Percentiles rank a stretch among this genome's conserved stretches.
Conservation (phyloP, 2,888 invertebrate species). For the Gari tellinella region DNA sequence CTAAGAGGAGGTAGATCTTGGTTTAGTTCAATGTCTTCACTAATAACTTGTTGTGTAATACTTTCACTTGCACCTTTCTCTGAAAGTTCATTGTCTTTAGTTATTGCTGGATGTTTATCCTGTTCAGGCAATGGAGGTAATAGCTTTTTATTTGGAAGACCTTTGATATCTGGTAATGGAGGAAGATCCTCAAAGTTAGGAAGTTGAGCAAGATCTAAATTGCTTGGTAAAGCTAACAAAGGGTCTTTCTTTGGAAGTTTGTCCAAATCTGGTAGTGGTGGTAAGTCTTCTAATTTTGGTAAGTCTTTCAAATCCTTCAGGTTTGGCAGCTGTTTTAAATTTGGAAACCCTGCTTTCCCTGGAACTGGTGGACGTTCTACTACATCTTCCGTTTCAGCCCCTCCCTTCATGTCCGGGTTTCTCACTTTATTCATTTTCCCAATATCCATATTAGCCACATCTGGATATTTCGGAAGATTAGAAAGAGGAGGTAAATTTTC, state of each 20-base stretch:
- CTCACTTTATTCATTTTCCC: background rate
- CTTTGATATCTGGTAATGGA: slow-evolving; percentile 20
- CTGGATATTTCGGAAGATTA: slow-evolving; percentile 2
- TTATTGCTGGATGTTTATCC: background rate
- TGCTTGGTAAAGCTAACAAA: slow-evolving; percentile 20
- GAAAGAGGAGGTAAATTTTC: slow-evolving; percentile 17
- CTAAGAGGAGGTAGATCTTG: slow-evolving; percentile 6
- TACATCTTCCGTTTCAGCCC: no score
- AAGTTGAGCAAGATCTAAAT: slow-evolving; percentile 8
- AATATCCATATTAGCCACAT: no score
- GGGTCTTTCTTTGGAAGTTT: slow-evolving; percentile 16
- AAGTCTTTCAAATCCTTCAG: slow-evolving; percentile 8
- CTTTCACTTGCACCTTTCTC: background rate
- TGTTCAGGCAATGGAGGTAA: slow-evolving; percentile 6
- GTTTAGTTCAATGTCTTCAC: background rate
- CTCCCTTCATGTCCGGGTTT: no score
- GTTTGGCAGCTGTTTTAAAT: background rate
- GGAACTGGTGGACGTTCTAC: no score
- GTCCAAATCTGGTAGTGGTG: slow-evolving; percentile 22
- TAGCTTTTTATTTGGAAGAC: background rate
- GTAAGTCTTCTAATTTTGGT: slow-evolving; percentile 22
- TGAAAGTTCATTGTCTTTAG: background rate
- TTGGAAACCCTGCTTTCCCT: no score
- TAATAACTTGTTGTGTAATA: background rate
- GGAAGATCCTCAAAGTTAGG: slow-evolving; percentile 27